Conservation (phyloP, 2,888 invertebrate species). For the Petrolisthes cinctipes region DNA sequence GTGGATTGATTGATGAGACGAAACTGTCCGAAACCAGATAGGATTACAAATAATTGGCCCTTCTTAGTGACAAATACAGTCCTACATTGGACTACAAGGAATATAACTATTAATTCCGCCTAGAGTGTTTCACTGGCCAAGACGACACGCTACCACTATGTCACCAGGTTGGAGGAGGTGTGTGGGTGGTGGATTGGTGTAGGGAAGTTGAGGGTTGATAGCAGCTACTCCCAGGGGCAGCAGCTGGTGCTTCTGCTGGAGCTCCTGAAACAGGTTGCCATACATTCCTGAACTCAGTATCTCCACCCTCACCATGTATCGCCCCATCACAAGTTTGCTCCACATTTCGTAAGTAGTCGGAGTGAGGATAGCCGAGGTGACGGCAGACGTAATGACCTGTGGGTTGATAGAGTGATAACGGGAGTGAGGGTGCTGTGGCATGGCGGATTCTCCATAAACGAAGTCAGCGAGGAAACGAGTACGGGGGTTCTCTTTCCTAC, state of each 20-base stretch:
- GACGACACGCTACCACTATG: neutral
- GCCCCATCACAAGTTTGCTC: neutral
- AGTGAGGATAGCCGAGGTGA: neutral
- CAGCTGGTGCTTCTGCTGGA: neutral
- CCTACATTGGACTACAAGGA: too few species aligned
- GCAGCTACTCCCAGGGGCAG: neutral
- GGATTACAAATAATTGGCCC: too few species aligned
- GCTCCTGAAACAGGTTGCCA: neutral
- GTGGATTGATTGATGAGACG: too few species aligned
- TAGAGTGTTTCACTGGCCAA: too few species aligned
- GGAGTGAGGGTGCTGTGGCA: neutral
- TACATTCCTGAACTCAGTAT: neutral
- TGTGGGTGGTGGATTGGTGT: neutral
- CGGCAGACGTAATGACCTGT: neutral
- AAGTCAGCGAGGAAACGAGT: neutral
- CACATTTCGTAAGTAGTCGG: neutral
- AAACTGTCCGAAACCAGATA: too few species aligned
- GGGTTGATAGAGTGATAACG: neutral
- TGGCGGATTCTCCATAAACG: neutral
- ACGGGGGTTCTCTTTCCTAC: neutral
- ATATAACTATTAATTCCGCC: too few species aligned
- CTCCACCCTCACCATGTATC: neutral
- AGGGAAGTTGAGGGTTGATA: neutral
- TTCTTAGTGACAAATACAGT: too few species aligned
- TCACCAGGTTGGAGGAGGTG: neutral